A percentile compares a stretch with the other conserved stretches of the same genome.
Conservation (phyloP, 2,888 invertebrate species). For the Andrena trimmerana region DNA sequence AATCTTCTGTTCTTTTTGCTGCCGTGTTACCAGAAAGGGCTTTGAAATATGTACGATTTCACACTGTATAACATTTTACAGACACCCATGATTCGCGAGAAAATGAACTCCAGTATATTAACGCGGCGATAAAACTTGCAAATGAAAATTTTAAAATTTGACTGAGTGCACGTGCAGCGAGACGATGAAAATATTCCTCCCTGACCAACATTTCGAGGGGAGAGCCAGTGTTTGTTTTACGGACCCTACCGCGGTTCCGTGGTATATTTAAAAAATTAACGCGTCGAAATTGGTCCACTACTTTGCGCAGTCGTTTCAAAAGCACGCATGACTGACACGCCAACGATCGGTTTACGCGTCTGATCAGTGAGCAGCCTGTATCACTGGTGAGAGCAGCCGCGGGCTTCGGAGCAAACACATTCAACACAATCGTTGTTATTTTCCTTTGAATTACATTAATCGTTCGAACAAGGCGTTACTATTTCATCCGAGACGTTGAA, state of each 20-base stretch:
- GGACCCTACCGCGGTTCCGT: background rate
- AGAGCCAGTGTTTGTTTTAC: background rate
- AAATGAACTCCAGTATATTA: conserved; percentile 20
- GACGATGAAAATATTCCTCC: background rate
- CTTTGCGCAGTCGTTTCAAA: conserved; percentile 21
- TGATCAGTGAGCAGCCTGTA: conserved; percentile 18
- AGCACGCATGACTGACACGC: conserved; percentile 19
- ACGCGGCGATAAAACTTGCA: conserved; percentile 26
- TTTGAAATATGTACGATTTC: background rate
- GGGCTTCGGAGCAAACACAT: background rate
- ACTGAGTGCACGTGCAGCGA: background rate
- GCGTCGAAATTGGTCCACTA: conserved; percentile 19
- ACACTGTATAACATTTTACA: conserved; percentile 1
- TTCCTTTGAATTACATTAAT: background rate
- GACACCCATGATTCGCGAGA: background rate
- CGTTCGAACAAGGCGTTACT: no score
- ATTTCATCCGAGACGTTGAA: no score
- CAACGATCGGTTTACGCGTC: conserved; percentile 24
- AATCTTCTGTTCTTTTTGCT: no score
- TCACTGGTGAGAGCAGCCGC: conserved; percentile 4
- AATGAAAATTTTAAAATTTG: conserved; percentile 7
- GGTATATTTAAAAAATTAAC: conserved; percentile 38
- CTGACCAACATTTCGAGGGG: background rate
- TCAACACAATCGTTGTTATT: background rate
- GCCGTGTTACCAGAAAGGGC: no score